A percentile compares a stretch with the other conserved stretches of the same genome.
These are phyloP conservation scores for Podarcis cretensis DNA, from an alignment of 2,113 vertebrate species.

Conservation along the genomic window DNA sequence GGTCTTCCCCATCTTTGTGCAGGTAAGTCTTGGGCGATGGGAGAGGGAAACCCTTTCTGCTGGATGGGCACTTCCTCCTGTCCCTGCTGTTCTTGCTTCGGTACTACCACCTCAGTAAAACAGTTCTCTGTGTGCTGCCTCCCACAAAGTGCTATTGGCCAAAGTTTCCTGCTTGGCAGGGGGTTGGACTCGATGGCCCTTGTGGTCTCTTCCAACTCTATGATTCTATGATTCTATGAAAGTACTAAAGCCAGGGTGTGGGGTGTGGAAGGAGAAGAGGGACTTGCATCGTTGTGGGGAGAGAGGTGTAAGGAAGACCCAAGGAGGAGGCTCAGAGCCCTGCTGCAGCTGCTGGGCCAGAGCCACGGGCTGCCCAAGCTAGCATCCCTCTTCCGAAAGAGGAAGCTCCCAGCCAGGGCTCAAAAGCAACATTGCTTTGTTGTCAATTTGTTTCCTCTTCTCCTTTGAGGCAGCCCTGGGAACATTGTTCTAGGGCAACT, in stretches of 20 bases:
- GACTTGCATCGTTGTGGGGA: background rate
- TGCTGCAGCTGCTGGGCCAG: too few species aligned
- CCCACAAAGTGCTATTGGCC: background rate
- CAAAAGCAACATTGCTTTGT: background rate
- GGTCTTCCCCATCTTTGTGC: conserved; percentile 94
- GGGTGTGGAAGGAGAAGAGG: too few species aligned
- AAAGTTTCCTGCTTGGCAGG: too few species aligned
- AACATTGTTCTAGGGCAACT: background rate
- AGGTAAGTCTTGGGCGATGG: conserved; percentile 75
- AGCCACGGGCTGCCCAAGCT: too few species aligned
- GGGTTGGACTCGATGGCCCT: too few species aligned
- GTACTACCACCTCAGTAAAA: too few species aligned
- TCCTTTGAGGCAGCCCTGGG: too few species aligned
- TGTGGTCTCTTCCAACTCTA: too few species aligned
- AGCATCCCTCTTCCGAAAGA: too few species aligned
- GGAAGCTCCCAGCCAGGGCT: background rate
- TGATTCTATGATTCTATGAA: too few species aligned
- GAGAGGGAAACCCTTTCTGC: background rate
- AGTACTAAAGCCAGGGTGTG: too few species aligned
- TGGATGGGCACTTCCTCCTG: background rate
- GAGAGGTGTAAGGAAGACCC: background rate
- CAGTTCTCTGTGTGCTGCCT: background rate
- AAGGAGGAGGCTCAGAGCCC: too few species aligned
- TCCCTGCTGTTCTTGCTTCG: background rate
- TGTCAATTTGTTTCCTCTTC: background rate